These are phyloP conservation scores for Papilio elwesi DNA, from an alignment of 2,888 invertebrate species.

Conservation along the genomic window DNA sequence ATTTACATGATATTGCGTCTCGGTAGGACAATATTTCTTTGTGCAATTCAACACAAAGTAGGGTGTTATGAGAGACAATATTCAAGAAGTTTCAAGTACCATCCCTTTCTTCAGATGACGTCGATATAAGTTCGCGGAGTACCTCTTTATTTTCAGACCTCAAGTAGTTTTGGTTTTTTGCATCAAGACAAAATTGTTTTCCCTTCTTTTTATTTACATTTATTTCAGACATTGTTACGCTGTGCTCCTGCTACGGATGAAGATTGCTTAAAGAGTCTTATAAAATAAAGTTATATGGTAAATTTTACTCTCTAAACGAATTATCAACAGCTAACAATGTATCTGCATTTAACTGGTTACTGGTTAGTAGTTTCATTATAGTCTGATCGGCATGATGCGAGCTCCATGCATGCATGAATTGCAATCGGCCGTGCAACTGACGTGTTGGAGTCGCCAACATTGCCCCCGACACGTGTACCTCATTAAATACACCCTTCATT, in stretches of 20 bases:
- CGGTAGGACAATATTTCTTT: conserved; percentile 46
- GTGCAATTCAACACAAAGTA: conserved; percentile 42
- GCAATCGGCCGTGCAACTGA: conserved; percentile 55
- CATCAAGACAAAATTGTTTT: conserved; percentile 1
- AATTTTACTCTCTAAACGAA: no score
- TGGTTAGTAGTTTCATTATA: background rate
- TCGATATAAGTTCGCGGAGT: conserved; percentile 25
- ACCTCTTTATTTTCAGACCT: conserved; percentile 21
- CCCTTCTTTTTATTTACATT: no score
- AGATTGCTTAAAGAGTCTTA: no score
- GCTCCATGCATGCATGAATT: conserved; percentile 53
- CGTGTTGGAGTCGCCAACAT: conserved; percentile 54
- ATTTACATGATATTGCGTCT: conserved; percentile 57
- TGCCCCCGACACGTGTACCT: conserved; percentile 59
- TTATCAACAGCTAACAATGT: no score
- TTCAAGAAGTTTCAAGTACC: conserved; percentile 33
- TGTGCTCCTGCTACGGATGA: no score
- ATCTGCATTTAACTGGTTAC: background rate
- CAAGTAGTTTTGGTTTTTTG: conserved; percentile 11
- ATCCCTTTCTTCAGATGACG: conserved; percentile 27
- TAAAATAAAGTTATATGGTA: no score
- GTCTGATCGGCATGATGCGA: conserved; percentile 29
- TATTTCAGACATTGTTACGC: no score
- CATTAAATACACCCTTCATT: conserved; percentile 58
- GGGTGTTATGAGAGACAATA: conserved; percentile 32